Conservation (phyloP, 2,113 vertebrate species). For the Xenopus laevis region DNA sequence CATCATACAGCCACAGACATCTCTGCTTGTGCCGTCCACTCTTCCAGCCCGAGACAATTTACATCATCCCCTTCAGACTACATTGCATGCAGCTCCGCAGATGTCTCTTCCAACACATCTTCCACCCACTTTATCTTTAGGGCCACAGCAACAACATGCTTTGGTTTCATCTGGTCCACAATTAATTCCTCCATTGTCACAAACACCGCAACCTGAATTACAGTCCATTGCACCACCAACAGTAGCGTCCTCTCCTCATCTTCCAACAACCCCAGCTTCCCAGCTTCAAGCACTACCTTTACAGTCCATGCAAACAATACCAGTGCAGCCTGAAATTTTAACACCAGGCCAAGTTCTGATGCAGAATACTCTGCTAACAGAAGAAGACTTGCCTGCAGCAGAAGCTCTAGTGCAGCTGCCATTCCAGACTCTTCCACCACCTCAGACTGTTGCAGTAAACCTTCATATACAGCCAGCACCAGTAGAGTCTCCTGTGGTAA, state of each 20-base stretch:
- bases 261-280: constrained; percentile 66
- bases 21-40: constrained; percentile 71
- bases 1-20: constrained; percentile 68
- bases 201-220: constrained; percentile 64
- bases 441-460: constrained; percentile 89
- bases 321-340: constrained; percentile 79
- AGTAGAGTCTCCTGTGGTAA: constrained; percentile 73
- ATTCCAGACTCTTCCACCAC: constrained; percentile 82
- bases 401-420: constrained; percentile 86
- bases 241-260: constrained; percentile 66
- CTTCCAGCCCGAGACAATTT: constrained; percentile 63
- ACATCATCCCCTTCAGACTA: constrained; percentile 51
- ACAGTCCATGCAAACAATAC: constrained; percentile 77
- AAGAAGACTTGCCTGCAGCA: constrained; percentile 80
- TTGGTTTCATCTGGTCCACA: constrained; percentile 62
- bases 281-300: constrained; percentile 76
- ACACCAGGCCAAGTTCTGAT: constrained; percentile 76
- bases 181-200: constrained; percentile 59
- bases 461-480: constrained; percentile 80
- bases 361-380: constrained; percentile 76
- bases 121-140: constrained; percentile 61
- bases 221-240: constrained; percentile 64
- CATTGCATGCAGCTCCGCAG: constrained; percentile 54
- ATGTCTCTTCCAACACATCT: constrained; percentile 63
- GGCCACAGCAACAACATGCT: constrained; percentile 63